Conservation (phyloP, 2,113 vertebrate species). For the Axis porcinus region DNA sequence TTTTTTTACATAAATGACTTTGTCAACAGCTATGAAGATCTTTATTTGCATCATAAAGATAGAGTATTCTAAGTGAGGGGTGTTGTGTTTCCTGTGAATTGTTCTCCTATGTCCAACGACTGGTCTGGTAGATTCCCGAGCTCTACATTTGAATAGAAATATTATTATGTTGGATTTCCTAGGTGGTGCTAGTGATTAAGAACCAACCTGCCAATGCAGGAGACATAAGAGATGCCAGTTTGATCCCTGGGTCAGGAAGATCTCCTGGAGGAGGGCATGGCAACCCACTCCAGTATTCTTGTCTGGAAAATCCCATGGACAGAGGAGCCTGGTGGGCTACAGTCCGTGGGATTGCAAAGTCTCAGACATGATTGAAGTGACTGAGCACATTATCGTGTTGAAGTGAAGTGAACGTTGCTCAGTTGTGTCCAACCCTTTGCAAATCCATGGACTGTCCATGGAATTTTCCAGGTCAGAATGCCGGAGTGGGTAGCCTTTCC, state of each 20-base stretch:
- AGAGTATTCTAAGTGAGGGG: neutral
- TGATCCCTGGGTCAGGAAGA: neutral
- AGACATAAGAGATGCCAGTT: neutral
- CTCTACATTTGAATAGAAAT: neutral
- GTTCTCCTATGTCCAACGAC: neutral
- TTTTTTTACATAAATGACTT: neutral
- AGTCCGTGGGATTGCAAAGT: neutral
- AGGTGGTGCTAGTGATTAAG: neutral
- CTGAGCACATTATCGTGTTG: neutral
- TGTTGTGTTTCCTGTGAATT: neutral
- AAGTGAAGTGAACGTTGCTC: neutral
- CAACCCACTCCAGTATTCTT: neutral
- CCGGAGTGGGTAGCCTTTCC: neutral
- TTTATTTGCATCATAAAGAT: neutral
- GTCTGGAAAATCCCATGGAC: neutral
- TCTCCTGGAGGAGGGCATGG: neutral
- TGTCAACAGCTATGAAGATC: neutral
- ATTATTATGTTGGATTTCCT: neutral
- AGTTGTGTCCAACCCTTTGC: rapidly evolving
- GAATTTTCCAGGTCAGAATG: neutral
- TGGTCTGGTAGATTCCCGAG: neutral
- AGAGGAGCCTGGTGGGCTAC: neutral
- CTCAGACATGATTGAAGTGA: neutral
- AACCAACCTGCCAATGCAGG: neutral
- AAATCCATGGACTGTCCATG: neutral